Percentiles rank a stretch among this genome's conserved stretches.
These are phyloP conservation scores for Nymphalis polychloros DNA, from an alignment of 2,888 invertebrate genomes.

Conservation along the genomic window DNA sequence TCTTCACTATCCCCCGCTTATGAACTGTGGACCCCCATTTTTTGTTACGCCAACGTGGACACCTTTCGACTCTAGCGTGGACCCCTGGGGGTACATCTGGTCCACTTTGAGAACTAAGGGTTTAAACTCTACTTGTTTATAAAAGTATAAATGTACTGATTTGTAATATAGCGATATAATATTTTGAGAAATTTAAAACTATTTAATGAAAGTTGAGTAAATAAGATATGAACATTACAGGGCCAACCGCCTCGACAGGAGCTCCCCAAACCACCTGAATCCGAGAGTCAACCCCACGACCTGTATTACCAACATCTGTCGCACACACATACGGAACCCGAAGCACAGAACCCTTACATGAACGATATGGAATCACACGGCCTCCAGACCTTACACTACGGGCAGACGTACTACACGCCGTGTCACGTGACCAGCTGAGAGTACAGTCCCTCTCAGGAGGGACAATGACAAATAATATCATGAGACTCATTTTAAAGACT, in stretches of 20 bases:
- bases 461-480: slow-evolving; percentile 22
- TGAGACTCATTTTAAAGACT: neutral
- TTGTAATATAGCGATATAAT: too few species aligned
- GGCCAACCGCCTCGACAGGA: slow-evolving; percentile 22
- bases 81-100: too few species aligned
- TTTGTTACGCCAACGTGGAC: too few species aligned
- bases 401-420: slow-evolving; percentile 56
- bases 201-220: too few species aligned
- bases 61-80: too few species aligned
- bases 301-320: slow-evolving; percentile 60
- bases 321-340: slow-evolving; percentile 25
- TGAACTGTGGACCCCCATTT: too few species aligned
- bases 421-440: slow-evolving; percentile 50
- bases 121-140: too few species aligned
- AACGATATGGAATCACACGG: slow-evolving; percentile 22
- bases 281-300: slow-evolving; percentile 41
- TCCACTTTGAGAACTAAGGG: too few species aligned
- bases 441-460: slow-evolving; percentile 34
- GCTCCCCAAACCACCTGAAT: slow-evolving; percentile 8
- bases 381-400: slow-evolving; percentile 37
- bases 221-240: neutral
- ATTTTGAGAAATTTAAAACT: too few species aligned
- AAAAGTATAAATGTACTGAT: too few species aligned
- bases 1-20: too few species aligned
- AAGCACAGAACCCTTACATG: slow-evolving; percentile 20